Conservation (phyloP, 64 coral and sea anemone species). For the Actinia equina region DNA sequence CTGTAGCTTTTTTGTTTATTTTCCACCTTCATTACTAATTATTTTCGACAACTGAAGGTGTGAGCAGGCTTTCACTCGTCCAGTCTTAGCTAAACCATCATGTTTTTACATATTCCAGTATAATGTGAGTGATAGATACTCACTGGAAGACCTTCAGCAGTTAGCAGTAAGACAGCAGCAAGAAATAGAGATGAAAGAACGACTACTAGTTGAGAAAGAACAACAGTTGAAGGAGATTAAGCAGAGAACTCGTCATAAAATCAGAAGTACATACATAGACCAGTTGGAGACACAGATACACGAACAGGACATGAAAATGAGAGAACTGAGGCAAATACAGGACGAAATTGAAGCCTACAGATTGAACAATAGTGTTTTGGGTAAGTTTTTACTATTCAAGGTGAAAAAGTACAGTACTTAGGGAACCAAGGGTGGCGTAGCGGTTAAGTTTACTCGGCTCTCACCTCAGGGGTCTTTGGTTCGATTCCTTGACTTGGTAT, state of each 20-base stretch:
- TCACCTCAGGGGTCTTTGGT: background rate
- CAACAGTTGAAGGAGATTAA: slow-evolving; percentile 67
- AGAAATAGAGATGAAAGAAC: slow-evolving; percentile 76
- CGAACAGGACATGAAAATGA: slow-evolving; percentile 61
- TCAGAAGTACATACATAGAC: slow-evolving; percentile 52
- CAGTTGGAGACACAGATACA: slow-evolving; percentile 64
- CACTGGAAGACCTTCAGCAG: slow-evolving; percentile 59
- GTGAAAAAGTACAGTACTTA: background rate
- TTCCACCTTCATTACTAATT: too few species aligned
- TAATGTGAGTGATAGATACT: slow-evolving; percentile 11
- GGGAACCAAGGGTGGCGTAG: too few species aligned
- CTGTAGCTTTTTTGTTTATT: too few species aligned
- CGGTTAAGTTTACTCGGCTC: background rate
- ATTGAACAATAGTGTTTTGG: slow-evolving; percentile 63
- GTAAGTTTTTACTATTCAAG: slow-evolving; percentile 33
- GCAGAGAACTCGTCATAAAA: slow-evolving; percentile 47
- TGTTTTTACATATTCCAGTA: background rate
- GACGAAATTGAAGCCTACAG: slow-evolving; percentile 55
- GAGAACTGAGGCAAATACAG: slow-evolving; percentile 51
- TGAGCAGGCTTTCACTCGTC: too few species aligned
- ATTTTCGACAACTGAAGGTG: too few species aligned
- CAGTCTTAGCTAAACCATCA: too few species aligned
- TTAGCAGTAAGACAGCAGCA: slow-evolving; percentile 76
- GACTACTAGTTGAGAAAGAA: slow-evolving; percentile 61
- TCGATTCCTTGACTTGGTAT: too few species aligned